Conservation (phyloP, 2,797 vertebrate genomes). For the Otolemur crassicaudatus region DNA sequence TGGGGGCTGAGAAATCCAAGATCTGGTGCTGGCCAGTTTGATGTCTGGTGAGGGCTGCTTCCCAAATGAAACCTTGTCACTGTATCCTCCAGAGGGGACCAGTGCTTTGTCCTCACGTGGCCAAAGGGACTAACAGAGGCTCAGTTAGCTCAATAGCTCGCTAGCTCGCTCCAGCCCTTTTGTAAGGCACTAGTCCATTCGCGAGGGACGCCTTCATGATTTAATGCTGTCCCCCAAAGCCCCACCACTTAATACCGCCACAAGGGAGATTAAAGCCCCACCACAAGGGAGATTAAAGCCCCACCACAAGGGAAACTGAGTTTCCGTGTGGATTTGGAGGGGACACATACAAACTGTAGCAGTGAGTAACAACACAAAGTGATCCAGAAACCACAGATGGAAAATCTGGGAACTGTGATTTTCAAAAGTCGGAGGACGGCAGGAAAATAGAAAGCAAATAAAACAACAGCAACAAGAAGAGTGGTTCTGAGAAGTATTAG, state of each 20-base stretch:
- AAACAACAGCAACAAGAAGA: background rate
- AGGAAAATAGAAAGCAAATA: background rate
- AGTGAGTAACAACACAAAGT: background rate
- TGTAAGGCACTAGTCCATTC: background rate
- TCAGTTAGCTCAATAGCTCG: background rate
- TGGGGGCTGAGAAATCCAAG: background rate
- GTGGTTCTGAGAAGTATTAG: background rate
- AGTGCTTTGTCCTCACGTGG: background rate
- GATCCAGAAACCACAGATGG: background rate
- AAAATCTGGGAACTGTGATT: constrained; percentile 27
- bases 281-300: background rate
- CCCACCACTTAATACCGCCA: background rate
- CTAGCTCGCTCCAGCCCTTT: background rate
- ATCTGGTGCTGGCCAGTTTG: background rate
- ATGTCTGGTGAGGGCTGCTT: background rate
- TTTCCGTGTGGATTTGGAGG: background rate
- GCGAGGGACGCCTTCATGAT: background rate
- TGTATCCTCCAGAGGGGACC: background rate
- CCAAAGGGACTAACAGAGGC: background rate
- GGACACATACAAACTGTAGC: background rate
- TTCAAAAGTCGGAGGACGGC: constrained; percentile 16
- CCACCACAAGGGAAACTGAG: too few relatives aligned
- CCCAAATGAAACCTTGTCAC: background rate
- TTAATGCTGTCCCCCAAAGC: background rate
- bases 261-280: too few relatives aligned